Percentiles rank a stretch among this genome's conserved stretches.
Conservation (phyloP, 2,888 invertebrate species). For the Lasioglossum malachurum region DNA sequence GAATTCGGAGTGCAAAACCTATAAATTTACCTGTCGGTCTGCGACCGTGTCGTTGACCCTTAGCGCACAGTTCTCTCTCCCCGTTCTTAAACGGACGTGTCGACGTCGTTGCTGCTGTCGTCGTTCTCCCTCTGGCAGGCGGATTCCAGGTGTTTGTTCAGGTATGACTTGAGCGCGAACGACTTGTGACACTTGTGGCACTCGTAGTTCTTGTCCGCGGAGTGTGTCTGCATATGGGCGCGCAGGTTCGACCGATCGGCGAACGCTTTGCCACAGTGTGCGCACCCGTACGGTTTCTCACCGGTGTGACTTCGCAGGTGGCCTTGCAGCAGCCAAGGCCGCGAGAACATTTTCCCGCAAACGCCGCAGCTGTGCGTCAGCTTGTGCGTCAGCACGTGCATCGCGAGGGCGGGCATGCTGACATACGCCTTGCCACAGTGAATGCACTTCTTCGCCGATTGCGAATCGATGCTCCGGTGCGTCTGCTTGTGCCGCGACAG, state of each 20-base stretch:
- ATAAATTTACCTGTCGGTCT: slow-evolving; percentile 17
- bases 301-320: slow-evolving; percentile 96
- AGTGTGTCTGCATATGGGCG: slow-evolving; percentile 98
- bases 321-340: slow-evolving; percentile 97
- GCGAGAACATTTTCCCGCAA: slow-evolving; percentile 97
- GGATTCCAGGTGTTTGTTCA: slow-evolving; percentile 97
- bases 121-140: slow-evolving; percentile 90
- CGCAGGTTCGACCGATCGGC: slow-evolving; percentile 97
- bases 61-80: neutral
- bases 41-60: slow-evolving; percentile 13
- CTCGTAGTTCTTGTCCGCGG: slow-evolving; percentile 95
- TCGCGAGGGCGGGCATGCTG: slow-evolving; percentile 98
- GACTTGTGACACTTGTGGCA: slow-evolving; percentile 95
- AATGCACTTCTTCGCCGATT: slow-evolving; percentile 97
- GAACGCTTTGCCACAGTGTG: slow-evolving; percentile 97
- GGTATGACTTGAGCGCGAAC: slow-evolving; percentile 97
- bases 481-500: slow-evolving; percentile 96
- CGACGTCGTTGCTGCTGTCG: slow-evolving; percentile 69
- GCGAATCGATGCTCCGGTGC: slow-evolving; percentile 94
- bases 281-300: slow-evolving; percentile 97
- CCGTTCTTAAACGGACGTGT: slow-evolving; percentile 70
- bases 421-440: slow-evolving; percentile 99
- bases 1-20: too few relatives aligned
- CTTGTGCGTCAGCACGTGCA: slow-evolving; percentile 97
- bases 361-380: slow-evolving; percentile 96